Conservation (phyloP, 2,113 vertebrate species). For the Corvus moneduloides region DNA sequence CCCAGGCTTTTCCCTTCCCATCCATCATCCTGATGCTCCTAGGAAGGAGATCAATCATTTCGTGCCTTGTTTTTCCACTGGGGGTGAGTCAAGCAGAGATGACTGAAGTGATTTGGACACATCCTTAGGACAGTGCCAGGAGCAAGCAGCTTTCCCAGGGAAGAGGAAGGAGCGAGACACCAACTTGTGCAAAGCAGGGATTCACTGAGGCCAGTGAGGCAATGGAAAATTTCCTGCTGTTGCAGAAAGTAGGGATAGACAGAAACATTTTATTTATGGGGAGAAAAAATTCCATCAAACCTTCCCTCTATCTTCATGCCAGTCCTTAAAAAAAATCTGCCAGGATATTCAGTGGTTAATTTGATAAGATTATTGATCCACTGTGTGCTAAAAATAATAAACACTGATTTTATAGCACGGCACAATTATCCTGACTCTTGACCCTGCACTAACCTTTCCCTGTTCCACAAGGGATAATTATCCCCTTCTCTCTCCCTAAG, state of each 20-base stretch:
- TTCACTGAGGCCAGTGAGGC: neutral
- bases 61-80: conserved; percentile 15
- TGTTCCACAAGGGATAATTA: neutral
- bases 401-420: neutral
- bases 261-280: neutral
- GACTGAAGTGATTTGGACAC: conserved; percentile 30
- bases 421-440: neutral
- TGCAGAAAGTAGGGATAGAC: neutral
- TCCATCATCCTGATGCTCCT: neutral
- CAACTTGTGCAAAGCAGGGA: neutral
- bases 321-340: neutral
- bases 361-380: neutral
- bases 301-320: neutral
- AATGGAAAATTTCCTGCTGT: neutral
- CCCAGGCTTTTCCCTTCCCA: neutral
- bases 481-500: neutral
- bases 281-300: neutral
- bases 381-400: neutral
- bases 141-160: neutral
- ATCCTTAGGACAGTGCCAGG: conserved; percentile 10
- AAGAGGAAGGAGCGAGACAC: neutral
- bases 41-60: conserved; percentile 9
- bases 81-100: conserved; percentile 2
- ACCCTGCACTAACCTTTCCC: neutral
- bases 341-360: neutral